Base-by-base conservation (phyloP, 2,888 invertebrate genomes). In the Laspeyria flexula region DNA sequence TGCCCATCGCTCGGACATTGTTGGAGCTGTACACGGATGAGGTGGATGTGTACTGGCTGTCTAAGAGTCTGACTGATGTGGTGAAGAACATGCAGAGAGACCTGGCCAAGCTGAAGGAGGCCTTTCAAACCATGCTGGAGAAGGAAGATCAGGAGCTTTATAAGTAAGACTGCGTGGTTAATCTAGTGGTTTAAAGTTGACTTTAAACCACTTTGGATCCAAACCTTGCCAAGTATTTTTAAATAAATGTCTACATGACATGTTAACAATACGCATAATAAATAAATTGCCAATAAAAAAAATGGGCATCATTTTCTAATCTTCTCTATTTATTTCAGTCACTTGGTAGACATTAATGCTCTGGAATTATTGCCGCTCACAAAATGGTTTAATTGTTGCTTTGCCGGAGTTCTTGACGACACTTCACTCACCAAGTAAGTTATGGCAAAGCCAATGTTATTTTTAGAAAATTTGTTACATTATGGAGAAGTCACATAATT, bases 41-140 rank as follows among this genome's bases (percentile, higher is more conserved):
- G 61, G 94, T 95, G 0, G 97, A 97, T 69, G 94, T 95, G 0
- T 98, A 96, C 88, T 98, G 97, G 97, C 88, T 97, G 38, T 93
- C 96, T 0, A 96, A 96, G 77, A 95, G 95, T 13, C 95, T 98
- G 67, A 95, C 95, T 50, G 94, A 95, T 51, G 93, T 95, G 40
- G 94, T 96, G 1, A 90, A 93, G 33, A 94, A 93, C 65, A 95
- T 96, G 79, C 93, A 94, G 65, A 92, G 93, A 37, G 96, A 96
- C 59, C 85, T 95, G 15, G 88, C 90, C 0, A 94, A 95, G 60
- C 81, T 97, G 3, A 94, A 95, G 60, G 96, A 96, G 51, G 93
- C 94, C 2, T 95, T 96, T 10, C 93, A 92, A 41, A 92, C 85
- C 25, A 90, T 96, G 78, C 83, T 98, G 9, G 96, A 96, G 76